phyloP scores from a whole-genome alignment of 1,140 invertebrate genomes.

The Anastrepha ludens region DNA sequence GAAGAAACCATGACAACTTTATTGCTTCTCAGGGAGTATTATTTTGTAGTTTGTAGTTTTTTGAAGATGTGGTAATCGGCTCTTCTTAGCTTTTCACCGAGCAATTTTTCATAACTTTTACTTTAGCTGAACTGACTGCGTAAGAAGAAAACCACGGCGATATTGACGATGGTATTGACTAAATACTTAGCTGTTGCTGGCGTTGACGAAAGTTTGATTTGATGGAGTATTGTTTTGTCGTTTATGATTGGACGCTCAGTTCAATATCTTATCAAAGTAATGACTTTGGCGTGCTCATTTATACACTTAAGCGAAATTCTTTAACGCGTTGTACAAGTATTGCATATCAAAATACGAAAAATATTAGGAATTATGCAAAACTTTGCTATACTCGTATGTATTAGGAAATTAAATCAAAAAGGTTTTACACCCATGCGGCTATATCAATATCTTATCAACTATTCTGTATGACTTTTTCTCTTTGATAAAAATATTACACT shows the following conservation, averaged over 20 bases:
- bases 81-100: not conserved
- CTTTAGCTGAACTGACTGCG: conserved; percentile 28
- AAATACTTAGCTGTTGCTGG: not conserved
- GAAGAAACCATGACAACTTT: conserved; percentile 49
- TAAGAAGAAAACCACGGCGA: not conserved
- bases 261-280: conserved; percentile 42
- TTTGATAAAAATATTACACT: not conserved
- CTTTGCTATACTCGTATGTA: not conserved
- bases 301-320: not conserved
- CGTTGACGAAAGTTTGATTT: conserved; percentile 34
- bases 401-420: not conserved
- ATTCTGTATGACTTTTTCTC: not conserved
- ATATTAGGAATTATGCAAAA: not conserved
- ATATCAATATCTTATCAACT: conserved; percentile 25
- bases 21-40: conserved; percentile 10
- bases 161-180: not conserved
- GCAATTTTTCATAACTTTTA: not conserved
- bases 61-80: not conserved
- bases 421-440: not conserved
- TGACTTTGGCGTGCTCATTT: conserved; percentile 10
- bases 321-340: not conserved
- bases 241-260: conserved; percentile 21
- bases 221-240: conserved; percentile 28
- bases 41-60: not conserved
- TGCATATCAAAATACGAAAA: not conserved